A percentile compares a stretch with the other conserved stretches of the same genome.
These are phyloP conservation scores for Andinoacara biseriatus DNA, from an alignment of 2,113 vertebrate species.

Conservation along the genomic window DNA sequence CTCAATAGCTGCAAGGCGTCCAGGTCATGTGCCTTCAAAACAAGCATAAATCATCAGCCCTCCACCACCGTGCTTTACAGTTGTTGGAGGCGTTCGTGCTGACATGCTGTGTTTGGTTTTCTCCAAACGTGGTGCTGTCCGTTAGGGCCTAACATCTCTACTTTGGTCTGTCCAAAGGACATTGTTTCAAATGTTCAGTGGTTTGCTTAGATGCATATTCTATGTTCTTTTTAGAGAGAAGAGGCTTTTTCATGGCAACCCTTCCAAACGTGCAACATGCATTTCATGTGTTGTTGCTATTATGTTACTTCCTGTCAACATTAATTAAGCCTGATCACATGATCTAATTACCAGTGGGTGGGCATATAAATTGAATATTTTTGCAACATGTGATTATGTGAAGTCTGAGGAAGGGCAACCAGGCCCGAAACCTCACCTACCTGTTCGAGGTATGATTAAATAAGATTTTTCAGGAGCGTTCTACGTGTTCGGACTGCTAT, in stretches of 20 bases:
- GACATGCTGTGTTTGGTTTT: neutral
- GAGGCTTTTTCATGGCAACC: neutral
- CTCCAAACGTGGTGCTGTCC: neutral
- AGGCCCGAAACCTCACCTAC: too few relatives aligned
- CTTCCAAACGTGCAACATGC: neutral
- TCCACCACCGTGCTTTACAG: neutral
- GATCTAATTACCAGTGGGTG: too few relatives aligned
- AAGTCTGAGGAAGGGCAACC: too few relatives aligned
- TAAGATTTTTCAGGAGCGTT: too few relatives aligned
- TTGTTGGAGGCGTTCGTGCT: neutral
- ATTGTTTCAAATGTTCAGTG: neutral
- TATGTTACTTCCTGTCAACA: too few relatives aligned
- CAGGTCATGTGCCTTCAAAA: too few relatives aligned
- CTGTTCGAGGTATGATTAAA: too few relatives aligned
- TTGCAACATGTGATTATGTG: too few relatives aligned
- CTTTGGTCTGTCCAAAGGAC: neutral
- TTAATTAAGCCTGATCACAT: too few relatives aligned
- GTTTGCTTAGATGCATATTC: neutral
- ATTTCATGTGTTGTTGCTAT: too few relatives aligned
- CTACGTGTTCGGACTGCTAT: too few relatives aligned
- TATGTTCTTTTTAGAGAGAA: neutral
- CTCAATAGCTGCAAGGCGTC: neutral
- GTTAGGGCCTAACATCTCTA: neutral
- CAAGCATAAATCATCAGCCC: neutral
- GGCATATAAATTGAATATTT: too few relatives aligned